These are phyloP conservation scores for Meloe dianella DNA, from an alignment of 2,888 invertebrate genomes.

Conservation along the genomic window DNA sequence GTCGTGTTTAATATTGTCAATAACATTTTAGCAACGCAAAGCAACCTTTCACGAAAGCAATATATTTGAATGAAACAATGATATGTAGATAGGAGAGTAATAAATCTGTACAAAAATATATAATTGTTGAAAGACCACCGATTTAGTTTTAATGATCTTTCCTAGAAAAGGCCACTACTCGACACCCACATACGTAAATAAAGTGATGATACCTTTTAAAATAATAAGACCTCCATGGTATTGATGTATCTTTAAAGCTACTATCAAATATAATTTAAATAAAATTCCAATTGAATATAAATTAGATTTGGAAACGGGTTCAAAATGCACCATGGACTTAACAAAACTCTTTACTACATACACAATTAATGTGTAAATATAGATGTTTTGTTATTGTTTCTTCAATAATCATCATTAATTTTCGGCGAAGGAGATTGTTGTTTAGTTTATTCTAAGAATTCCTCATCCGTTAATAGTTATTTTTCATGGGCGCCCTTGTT, in stretches of 20 bases:
- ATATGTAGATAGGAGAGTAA: neutral
- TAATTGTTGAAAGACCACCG: neutral
- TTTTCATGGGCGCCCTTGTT: neutral
- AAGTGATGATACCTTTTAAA: neutral
- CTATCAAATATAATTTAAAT: slow-evolving; percentile 3
- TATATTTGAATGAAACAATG: neutral
- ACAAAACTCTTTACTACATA: neutral
- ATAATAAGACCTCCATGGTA: neutral
- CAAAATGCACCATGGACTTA: neutral
- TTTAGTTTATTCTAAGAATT: neutral
- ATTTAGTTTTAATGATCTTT: neutral
- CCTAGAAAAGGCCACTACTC: neutral
- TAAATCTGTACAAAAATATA: neutral
- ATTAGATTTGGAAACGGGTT: slow-evolving; percentile 7
- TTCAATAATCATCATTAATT: neutral
- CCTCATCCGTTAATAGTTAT: neutral
- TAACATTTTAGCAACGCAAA: neutral
- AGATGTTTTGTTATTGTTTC: too few species aligned
- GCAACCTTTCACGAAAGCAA: neutral
- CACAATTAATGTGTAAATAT: neutral
- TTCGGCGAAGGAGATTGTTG: neutral
- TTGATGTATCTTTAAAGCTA: slow-evolving; percentile 1
- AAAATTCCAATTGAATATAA: slow-evolving; percentile 7
- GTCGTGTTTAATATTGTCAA: neutral
- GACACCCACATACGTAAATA: neutral